phyloP scores from a whole-genome alignment of 2,797 vertebrate genomes.

The Hafferia zeledoni region DNA sequence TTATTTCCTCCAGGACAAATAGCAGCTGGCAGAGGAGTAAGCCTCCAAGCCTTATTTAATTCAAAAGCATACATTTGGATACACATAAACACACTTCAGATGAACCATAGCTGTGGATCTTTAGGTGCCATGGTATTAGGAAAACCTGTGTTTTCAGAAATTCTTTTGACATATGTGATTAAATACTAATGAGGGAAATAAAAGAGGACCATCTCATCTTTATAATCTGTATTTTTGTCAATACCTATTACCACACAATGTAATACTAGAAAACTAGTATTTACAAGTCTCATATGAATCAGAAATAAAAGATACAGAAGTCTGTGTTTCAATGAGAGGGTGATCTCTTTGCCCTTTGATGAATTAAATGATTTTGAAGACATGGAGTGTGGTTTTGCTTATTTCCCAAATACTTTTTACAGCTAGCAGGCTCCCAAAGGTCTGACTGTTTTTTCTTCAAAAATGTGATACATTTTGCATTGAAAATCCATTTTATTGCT shows the following conservation, averaged over 20 bases:
- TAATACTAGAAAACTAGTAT: not conserved
- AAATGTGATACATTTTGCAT: constrained; percentile 33
- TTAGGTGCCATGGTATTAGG: not conserved
- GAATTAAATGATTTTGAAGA: not conserved
- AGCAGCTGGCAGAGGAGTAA: constrained; percentile 64
- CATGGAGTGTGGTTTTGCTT: not conserved
- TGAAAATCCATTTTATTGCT: constrained; percentile 59
- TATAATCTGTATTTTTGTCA: not conserved
- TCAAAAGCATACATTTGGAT: constrained; percentile 60
- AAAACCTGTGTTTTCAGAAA: constrained; percentile 23
- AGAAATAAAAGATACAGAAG: not conserved
- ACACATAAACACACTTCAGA: constrained; percentile 45
- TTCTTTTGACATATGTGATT: constrained; percentile 3
- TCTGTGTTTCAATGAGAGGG: not conserved
- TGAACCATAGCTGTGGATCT: constrained; percentile 3
- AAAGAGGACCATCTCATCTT: not conserved
- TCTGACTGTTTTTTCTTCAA: constrained; percentile 33
- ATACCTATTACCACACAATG: not conserved
- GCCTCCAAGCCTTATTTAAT: constrained; percentile 63
- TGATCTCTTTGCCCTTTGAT: constrained; percentile 3
- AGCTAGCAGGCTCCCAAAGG: not conserved
- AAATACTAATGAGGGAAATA: not conserved
- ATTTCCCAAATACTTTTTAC: constrained; percentile 10
- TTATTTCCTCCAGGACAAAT: constrained; percentile 72
- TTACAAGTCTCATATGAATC: not conserved